Evolutionary conservation across 2,797 vertebrate species (phyloP).

Genomic region (Typhlichthys eigenmanni): DNA sequence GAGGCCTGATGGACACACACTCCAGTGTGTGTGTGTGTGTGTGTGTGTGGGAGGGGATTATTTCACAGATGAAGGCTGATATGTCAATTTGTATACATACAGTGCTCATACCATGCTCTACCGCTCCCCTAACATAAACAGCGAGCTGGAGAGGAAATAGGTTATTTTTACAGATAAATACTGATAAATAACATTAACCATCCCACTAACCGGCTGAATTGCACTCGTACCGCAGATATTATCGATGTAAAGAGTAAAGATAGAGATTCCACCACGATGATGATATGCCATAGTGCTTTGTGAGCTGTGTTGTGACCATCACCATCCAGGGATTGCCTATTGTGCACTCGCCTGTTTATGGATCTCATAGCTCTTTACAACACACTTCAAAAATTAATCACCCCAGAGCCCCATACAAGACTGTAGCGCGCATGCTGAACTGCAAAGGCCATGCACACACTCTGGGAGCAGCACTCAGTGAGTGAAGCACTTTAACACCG

Average conservation of each 20-base stretch:
- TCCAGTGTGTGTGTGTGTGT: slow-evolving; percentile 33
- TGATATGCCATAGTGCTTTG: slow-evolving; percentile 52
- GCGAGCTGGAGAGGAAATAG: too few relatives aligned
- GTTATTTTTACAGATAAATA: too few relatives aligned
- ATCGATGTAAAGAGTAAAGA: slow-evolving; percentile 39
- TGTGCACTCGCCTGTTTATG: slow-evolving; percentile 70
- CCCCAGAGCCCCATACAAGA: slow-evolving; percentile 67
- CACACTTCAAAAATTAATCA: slow-evolving; percentile 78
- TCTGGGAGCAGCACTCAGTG: slow-evolving; percentile 23
- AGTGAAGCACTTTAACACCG: slow-evolving; percentile 27
- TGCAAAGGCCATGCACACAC: slow-evolving; percentile 45
- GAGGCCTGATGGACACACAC: slow-evolving; percentile 80
- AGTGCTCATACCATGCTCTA: too few relatives aligned
- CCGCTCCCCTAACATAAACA: too few relatives aligned
- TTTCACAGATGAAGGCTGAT: slow-evolving; percentile 69
- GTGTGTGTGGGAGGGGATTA: slow-evolving; percentile 50
- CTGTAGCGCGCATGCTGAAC: slow-evolving; percentile 57
- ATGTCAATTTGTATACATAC: too few relatives aligned
- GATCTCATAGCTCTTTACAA: slow-evolving; percentile 75
- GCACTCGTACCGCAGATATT: slow-evolving; percentile 31
- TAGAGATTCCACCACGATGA: slow-evolving; percentile 30
- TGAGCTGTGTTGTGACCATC: slow-evolving; percentile 54
- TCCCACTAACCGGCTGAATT: slow-evolving; percentile 22
- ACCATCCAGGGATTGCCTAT: slow-evolving; percentile 56
- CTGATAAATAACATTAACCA: slow-evolving; percentile 9